Base-by-base conservation (phyloP, 1,140 invertebrate species). In the Drosophila pruinosa region DNA sequence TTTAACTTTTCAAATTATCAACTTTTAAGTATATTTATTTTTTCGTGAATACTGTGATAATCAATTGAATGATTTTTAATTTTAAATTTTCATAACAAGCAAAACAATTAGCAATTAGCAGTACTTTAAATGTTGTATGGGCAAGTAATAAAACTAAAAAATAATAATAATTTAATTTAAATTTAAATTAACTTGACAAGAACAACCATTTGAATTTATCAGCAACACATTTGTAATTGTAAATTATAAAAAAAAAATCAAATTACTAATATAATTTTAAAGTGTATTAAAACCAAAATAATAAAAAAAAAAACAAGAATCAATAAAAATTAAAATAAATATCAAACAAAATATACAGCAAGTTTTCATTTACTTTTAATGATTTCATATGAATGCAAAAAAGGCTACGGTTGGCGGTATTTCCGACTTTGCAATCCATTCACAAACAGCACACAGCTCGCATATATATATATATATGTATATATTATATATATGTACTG, bases 1-100 rank as follows among this genome's bases (percentile, higher is more conserved):
- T 50, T 50, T 50, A 26, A 59, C 57, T 34, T 28, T 50, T 56
- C 34, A 56, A 41, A 41, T 10, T 34, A 67, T 22, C 36, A 53
- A 59, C 36, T 58, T 34, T 8, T 72, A 83, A 78, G 75, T 58
- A 89, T 88, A 88, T 88, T 88, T 88, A 78, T 89, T 89, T 75
- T 71, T 79, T 81, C 79, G 77, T 89, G 67, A 89, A 89, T 89
- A 89, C 85, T 89, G 85, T 89, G 85, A 89, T 89, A 89, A 89
- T 80, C 80, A 89, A 89, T 89, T 86, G 77, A 89, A 89, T 89
- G 77, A 89, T 89, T 89, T 68, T 89, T 79, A 80, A 75, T 85
- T 76, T 85, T 78, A 77, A 85, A 58, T 69, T 48, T 28, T 7
- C 14, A 36, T 59, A 63, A 63, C 17, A 17, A 36, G 36, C 53